Base-by-base conservation (phyloP, 2,113 vertebrate species). In the Galeopterus variegatus region DNA sequence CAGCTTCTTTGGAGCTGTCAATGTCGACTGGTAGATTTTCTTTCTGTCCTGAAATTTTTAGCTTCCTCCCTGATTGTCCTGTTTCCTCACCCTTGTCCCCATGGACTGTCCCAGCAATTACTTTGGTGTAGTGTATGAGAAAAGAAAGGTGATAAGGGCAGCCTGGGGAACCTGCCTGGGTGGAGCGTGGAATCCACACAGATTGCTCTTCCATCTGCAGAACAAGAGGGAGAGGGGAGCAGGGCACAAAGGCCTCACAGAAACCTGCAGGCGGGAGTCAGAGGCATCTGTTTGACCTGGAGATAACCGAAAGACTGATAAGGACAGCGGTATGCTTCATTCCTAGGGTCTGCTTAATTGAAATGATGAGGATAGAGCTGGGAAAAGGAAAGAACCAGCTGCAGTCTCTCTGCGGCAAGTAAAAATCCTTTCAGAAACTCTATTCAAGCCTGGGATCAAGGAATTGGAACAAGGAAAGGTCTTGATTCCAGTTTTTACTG, bases 381-480 rank as follows among this genome's bases (percentile, higher is more conserved):
- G 14, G 58, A 69, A 75, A 62, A 41, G 26, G 56, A 45, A 73
- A 67, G 36, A 72, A 81, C 26, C 67, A 95, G 45, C 64, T 88
- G 45, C 13, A 65, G 28, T 41, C 36, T 91, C 72, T 72, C 80
- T 45, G n/a, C 90, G 50, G 75, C 52, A 94, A 94, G 62, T 58
- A 54, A 91, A 85, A 48, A 79, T 85, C 48, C 65, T 72, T 4
- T 41, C 24, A 95, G 76, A 81, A 62, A 31, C 23, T 1, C 0
- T 45, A 24, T 50, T 86, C 48, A 90, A 97, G 52, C 36, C 69
- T 65, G 10, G 33, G 73, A 33, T 87, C 90, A 97, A 86, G 69
- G 48, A 89, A 72, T 48, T 85, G 52, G n/a, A 96, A 89, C 41
- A 62, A 67, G 65, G 56, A 79, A 92, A 93, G n/a, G 6, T 45